phyloP scores from a whole-genome alignment of 1,140 invertebrate genomes.

The Capitella teleta region DNA sequence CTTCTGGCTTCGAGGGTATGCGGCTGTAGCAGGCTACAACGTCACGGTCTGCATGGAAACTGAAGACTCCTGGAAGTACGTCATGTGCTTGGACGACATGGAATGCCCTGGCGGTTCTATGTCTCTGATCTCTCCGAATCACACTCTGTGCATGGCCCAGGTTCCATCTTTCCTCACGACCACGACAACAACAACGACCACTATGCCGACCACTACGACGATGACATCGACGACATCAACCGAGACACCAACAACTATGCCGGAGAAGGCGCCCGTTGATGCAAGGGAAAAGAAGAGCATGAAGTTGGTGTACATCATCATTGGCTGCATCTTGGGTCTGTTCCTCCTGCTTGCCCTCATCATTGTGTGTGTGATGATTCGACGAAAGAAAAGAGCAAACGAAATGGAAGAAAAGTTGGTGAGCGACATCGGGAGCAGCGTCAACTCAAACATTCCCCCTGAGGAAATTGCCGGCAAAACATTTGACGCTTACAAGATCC shows the following conservation, averaged over 20 bases:
- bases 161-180: not conserved
- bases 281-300: not conserved
- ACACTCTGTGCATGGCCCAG: not conserved
- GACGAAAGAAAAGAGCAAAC: not conserved
- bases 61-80: not conserved
- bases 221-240: not conserved
- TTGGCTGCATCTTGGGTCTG: not conserved
- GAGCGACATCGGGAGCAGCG: not conserved
- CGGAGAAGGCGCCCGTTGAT: not conserved
- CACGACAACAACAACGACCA: not conserved
- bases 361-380: not conserved
- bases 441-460: not conserved
- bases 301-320: not conserved
- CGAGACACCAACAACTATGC: not conserved
- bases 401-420: not conserved
- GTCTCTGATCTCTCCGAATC: not conserved
- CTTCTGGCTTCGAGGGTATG: not conserved
- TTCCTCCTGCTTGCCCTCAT: not conserved
- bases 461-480: not conserved
- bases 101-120: not conserved
- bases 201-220: not conserved
- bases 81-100: not conserved
- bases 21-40: not conserved
- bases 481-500: constrained; percentile 5
- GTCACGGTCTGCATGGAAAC: not conserved